phyloP scores from a whole-genome alignment of 2,888 invertebrate species.

The Euzophera pinguis region DNA sequence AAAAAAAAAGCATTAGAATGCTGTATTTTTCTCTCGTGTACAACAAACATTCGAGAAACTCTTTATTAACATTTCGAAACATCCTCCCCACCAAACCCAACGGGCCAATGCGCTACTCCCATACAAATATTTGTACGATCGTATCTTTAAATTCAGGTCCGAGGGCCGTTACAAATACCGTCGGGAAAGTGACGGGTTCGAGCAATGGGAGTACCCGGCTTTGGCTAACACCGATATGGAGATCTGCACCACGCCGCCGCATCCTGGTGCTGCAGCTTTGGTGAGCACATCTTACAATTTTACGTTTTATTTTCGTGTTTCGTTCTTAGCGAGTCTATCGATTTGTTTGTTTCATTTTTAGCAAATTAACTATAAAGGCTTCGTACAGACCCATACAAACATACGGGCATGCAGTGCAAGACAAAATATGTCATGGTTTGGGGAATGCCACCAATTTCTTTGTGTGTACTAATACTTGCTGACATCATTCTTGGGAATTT shows the following conservation, averaged over 20 bases:
- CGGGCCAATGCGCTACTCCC: background rate
- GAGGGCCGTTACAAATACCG: conserved; percentile 82
- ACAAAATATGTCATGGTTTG: too few species aligned
- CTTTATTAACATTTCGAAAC: background rate
- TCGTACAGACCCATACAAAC: too few species aligned
- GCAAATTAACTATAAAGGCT: too few species aligned
- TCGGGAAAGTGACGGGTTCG: conserved; percentile 75
- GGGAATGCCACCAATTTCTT: too few species aligned
- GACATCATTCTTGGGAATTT: too few species aligned
- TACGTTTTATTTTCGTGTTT: too few species aligned
- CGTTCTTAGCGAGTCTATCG: too few species aligned
- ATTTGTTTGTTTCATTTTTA: too few species aligned
- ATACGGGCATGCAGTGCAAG: too few species aligned
- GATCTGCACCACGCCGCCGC: conserved; percentile 73
- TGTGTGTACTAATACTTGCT: too few species aligned
- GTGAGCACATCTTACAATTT: conserved; percentile 27
- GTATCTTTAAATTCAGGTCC: conserved; percentile 53
- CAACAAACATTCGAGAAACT: conserved; percentile 9
- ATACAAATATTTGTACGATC: conserved; percentile 31
- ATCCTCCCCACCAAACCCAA: background rate
- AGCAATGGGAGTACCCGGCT: conserved; percentile 82
- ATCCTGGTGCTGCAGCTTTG: conserved; percentile 40
- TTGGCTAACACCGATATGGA: conserved; percentile 71
- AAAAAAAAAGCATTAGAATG: too few species aligned
- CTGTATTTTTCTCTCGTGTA: too few species aligned